These are phyloP conservation scores for Rhea pennata DNA, from an alignment of 2,113 vertebrate genomes.

Conservation along the genomic window DNA sequence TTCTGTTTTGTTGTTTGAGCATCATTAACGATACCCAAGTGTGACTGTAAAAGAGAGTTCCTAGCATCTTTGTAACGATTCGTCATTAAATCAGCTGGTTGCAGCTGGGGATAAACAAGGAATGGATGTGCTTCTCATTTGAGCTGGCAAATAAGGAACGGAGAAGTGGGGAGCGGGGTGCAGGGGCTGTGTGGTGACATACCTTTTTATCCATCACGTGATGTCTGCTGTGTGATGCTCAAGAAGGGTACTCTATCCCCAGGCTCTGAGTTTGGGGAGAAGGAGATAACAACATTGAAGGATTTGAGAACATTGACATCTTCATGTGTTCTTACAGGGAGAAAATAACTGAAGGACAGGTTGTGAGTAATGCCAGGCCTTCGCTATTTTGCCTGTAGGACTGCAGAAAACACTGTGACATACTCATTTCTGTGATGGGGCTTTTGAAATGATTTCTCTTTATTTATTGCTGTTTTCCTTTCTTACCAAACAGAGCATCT, in stretches of 20 bases:
- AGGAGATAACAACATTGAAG: not conserved
- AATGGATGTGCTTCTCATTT: fast-evolving
- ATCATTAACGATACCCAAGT: not conserved
- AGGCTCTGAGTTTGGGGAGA: not conserved
- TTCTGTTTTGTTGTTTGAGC: not conserved
- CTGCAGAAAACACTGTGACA: not conserved
- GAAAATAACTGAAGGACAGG: not conserved
- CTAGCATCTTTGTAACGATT: not conserved
- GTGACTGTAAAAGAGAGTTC: not conserved
- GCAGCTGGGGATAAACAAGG: not conserved
- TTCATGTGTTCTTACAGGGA: not conserved
- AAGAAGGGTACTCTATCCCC: not conserved
- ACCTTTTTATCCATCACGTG: not conserved
- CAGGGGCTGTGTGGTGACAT: not conserved
- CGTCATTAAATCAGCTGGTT: not conserved
- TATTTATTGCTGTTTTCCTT: not conserved
- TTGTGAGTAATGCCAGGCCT: not conserved
- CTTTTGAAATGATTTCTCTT: not conserved
- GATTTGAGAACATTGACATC: not conserved
- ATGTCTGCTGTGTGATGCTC: not conserved
- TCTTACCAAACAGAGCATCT: not conserved
- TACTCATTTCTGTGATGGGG: not conserved
- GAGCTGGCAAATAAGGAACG: not conserved
- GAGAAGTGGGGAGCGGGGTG: not conserved
- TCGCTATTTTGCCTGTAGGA: not conserved